Base-by-base conservation (phyloP, 2,113 vertebrate species). In the Vombatus ursinus region DNA sequence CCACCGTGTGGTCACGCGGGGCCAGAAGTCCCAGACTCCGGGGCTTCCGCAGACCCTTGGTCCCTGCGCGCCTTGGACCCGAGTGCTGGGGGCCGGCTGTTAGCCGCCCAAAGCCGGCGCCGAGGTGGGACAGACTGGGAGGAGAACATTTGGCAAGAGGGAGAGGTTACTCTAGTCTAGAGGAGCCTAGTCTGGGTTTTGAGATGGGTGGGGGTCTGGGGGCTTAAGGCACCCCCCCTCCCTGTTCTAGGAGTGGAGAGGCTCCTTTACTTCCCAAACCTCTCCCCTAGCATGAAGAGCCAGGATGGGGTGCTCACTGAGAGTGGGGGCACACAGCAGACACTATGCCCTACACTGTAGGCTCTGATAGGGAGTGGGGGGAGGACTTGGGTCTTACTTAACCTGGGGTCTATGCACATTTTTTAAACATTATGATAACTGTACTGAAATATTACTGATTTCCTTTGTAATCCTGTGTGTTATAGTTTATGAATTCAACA, bases 331-430 rank as follows among this genome's bases (percentile, higher is more conserved):
- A n/a, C 57, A 16, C 31, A 53, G 61, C 61, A 19, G 14, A 25
- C 26, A 0, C 31, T 37, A 1, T 16, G 61, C 5, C 14, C 31
- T 14, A 31, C 3, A 14, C 11, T 4, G 61, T 1, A 1, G 26
- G 54, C 23, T 61, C 3, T 31, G 9, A 9, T 31, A 31, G 61
- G 28, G 57, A 37, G 57, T 10, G 28, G 28, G 28, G 61, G 61
- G 12, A 23, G 68, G 37, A 16, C 61, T 37, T 0, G 61, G 31
- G 3, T 31, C 28, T 14, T 61, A 26, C 28, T 14, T 61, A 26
- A 0, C 61, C 31, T 37, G 61, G 3, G 61, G 68, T n/a, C 37
- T n/a, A 0, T 31, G 1, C 19, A 22, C 68, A 4, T 22, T 37
- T 19, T 31, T n/a, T 77, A n/a, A 77, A 77, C 68, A 8, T n/a